Conservation (phyloP, 2,113 vertebrate species). For the Eptesicus fuscus region DNA sequence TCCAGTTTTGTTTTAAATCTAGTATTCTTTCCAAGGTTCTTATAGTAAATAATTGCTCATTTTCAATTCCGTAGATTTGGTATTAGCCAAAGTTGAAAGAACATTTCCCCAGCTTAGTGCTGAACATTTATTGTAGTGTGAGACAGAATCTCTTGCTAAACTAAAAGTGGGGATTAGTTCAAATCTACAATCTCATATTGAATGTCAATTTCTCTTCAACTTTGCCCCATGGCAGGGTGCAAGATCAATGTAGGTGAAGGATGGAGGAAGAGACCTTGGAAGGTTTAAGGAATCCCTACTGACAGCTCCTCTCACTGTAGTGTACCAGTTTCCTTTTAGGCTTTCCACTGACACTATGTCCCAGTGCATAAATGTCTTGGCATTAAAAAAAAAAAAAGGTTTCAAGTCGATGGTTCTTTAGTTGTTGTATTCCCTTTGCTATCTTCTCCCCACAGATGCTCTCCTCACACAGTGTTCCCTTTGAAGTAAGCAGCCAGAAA, state of each 20-base stretch:
- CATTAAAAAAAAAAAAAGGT: constrained; percentile 15
- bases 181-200: neutral
- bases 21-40: neutral
- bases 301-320: neutral
- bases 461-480: constrained; percentile 14
- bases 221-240: neutral
- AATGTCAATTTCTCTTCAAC: neutral
- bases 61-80: neutral
- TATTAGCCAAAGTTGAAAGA: neutral
- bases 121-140: neutral
- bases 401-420: neutral
- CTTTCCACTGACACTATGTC: neutral
- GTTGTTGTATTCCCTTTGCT: neutral
- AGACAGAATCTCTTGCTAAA: neutral
- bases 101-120: neutral
- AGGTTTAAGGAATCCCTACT: neutral
- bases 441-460: constrained; percentile 45
- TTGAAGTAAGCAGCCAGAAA: constrained; percentile 53
- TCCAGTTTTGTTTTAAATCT: neutral
- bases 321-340: neutral
- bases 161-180: neutral
- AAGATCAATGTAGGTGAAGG: neutral
- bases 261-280: neutral
- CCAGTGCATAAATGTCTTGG: neutral
- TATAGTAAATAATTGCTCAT: neutral